Base-by-base conservation (phyloP, 92 coral and sea anemone genomes). In the Porites evermanni region DNA sequence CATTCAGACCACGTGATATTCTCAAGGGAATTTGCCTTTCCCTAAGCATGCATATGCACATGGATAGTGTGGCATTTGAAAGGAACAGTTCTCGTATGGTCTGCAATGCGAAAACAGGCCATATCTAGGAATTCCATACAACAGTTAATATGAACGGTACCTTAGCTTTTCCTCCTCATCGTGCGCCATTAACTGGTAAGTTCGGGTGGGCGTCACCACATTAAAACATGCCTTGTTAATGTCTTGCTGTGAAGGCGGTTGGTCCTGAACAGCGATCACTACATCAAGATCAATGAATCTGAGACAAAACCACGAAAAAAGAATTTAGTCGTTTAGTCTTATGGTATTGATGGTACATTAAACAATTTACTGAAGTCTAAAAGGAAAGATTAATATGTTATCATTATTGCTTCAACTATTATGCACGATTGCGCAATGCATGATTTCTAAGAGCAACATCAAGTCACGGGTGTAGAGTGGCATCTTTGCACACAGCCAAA, bases 131-230 rank as follows among this genome's bases (percentile, higher is more conserved):
- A 20, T 12, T 20, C 10, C 24, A 71, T 12, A 86, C 2, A 32
- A 70, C 65, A 77, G 56, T 21, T n/a, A 18, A 79, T 47, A 66
- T n/a, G 38, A 6, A 9, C 13, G 29, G 24, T 67, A 97, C 99
- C 96, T 97, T 9, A 93, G 90, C 83, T 97, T 97, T 76, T 97
- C 99, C 61, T 97, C 95, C 19, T 94, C 94, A 26, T 97, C 99
- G 64, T 91, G 96, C 6, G 99, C 99, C 99, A 97, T 97, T 52
- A 97, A 79, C 68, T 97, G 98, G 77, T 88, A 97, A 0, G 95
- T 94, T 72, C 99, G 84, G 53, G 90, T 94, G 18, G 93, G 90
- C 12, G 95, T 93, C 13, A 93, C 80, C 10, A 97, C 99, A 80
- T 90, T 94, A 61, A 97, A 97, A 65, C 92, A 87, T 0, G 99